phyloP scores from a whole-genome alignment of 2,888 invertebrate genomes.

The Zaprionus obscuricornis region DNA sequence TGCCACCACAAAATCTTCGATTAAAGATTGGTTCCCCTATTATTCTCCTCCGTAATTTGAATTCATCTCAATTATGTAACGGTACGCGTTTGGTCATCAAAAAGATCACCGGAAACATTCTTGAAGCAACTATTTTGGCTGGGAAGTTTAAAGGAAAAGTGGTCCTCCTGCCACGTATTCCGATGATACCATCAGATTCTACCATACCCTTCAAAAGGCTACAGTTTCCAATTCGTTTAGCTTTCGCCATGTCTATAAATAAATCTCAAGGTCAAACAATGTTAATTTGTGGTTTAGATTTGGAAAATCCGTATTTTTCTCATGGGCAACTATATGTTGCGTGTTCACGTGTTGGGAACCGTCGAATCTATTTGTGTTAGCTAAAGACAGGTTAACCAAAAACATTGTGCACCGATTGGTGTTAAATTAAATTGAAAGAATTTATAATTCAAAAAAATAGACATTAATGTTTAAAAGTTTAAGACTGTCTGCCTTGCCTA shows the following conservation, averaged over 20 bases:
- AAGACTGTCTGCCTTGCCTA: too few relatives aligned
- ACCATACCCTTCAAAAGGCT: not conserved
- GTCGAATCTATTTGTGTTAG: too few relatives aligned
- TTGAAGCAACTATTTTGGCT: not conserved
- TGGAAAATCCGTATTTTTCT: conserved; percentile 21
- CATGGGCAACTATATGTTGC: conserved; percentile 26
- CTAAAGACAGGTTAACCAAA: too few relatives aligned
- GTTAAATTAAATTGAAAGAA: too few relatives aligned
- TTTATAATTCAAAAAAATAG: too few relatives aligned
- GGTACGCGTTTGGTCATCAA: not conserved
- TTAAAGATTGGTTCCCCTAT: not conserved
- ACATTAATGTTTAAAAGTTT: too few relatives aligned
- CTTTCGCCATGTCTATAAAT: not conserved
- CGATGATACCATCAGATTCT: not conserved
- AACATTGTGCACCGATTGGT: too few relatives aligned
- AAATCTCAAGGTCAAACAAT: conserved; percentile 12
- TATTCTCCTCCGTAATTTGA: not conserved
- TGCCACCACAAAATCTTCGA: not conserved
- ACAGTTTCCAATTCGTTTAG: not conserved
- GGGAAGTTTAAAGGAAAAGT: not conserved
- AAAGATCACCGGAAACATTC: not conserved
- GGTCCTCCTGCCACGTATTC: not conserved
- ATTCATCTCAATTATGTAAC: not conserved
- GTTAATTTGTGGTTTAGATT: conserved; percentile 19
- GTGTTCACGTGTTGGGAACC: conserved; percentile 23